These are phyloP conservation scores for Mimumesa dahlbomi DNA, from an alignment of 2,888 invertebrate genomes.

Conservation along the genomic window DNA sequence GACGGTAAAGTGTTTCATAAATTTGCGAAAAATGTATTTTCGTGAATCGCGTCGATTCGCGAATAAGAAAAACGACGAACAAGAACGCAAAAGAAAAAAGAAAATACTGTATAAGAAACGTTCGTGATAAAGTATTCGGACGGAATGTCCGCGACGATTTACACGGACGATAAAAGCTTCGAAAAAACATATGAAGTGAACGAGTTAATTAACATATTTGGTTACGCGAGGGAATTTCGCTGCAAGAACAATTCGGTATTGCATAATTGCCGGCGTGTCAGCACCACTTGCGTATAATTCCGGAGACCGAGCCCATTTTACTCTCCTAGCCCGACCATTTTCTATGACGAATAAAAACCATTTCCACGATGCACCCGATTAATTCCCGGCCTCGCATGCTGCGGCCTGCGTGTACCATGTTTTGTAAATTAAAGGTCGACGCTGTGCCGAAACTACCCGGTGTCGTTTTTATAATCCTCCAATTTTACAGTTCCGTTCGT, in stretches of 20 bases:
- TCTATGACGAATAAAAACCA: constrained; percentile 37
- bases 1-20: no score
- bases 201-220: no score
- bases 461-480: not conserved
- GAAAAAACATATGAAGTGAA: no score
- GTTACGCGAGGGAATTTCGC: no score
- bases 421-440: constrained; percentile 7
- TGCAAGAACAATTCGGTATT: not conserved
- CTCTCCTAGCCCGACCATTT: constrained; percentile 16
- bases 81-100: no score
- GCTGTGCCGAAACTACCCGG: not conserved
- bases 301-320: not conserved
- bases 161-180: no score
- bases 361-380: not conserved
- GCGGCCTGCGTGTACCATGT: not conserved
- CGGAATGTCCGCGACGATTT: no score
- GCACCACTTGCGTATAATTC: constrained; percentile 35
- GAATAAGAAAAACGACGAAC: no score
- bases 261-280: constrained; percentile 20
- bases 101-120: no score
- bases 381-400: not conserved
- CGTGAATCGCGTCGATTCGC: no score
- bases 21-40: no score
- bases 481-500: not conserved
- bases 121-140: no score